Conservation (phyloP, 2,888 invertebrate species). For the Tridacna gigas region DNA sequence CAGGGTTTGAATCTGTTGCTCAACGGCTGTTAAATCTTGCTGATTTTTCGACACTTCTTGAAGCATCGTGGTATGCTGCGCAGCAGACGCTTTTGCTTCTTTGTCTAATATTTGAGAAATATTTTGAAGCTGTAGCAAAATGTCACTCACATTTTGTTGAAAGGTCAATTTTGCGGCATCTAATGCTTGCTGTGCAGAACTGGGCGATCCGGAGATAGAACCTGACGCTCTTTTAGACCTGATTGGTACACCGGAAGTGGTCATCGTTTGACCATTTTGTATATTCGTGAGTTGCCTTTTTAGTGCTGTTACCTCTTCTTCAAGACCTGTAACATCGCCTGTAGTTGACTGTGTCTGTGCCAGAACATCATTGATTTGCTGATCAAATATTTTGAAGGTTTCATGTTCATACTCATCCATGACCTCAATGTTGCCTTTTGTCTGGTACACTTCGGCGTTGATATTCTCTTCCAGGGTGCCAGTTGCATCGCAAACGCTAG, state of each 20-base stretch:
- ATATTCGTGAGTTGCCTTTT: conserved; percentile 25
- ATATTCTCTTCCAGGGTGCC: conserved; percentile 57
- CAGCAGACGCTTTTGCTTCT: conserved; percentile 18
- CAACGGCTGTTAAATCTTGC: conserved; percentile 28
- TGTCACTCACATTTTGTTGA: conserved; percentile 35
- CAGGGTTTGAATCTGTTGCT: background rate
- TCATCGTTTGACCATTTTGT: background rate
- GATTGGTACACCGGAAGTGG: conserved; percentile 1
- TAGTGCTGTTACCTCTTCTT: conserved; percentile 46
- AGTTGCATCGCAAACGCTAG: conserved; percentile 52
- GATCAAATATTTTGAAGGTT: conserved; percentile 42
- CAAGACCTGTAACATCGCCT: conserved; percentile 40
- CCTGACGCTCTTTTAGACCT: conserved; percentile 30
- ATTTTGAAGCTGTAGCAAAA: conserved; percentile 37
- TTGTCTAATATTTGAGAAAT: conserved; percentile 22
- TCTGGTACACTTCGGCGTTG: conserved; percentile 46
- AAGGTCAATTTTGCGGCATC: conserved; percentile 45
- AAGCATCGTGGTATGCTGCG: conserved; percentile 33
- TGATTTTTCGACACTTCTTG: conserved; percentile 39
- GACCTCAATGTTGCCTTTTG: conserved; percentile 41
- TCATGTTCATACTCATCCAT: conserved; percentile 47
- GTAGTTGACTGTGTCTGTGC: conserved; percentile 19
- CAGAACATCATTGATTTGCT: conserved; percentile 41
- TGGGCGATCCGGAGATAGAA: conserved; percentile 12
- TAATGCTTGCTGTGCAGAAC: conserved; percentile 30